Conservation (phyloP, 2,113 vertebrate species). For the Lepidiolamprologus cunningtoni region DNA sequence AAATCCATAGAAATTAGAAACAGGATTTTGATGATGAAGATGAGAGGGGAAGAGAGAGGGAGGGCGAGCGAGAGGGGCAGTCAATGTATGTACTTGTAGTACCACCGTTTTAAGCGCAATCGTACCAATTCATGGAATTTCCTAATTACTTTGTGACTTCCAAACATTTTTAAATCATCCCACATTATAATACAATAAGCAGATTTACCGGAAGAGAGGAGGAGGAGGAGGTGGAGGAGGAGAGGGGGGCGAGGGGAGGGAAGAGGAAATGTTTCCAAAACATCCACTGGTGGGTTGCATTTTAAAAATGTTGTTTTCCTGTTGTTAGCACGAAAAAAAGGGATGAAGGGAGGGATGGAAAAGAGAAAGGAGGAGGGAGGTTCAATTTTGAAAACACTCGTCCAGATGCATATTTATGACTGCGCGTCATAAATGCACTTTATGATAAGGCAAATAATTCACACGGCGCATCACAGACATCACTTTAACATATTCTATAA, state of each 20-base stretch:
- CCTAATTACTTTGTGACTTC: conserved; percentile 62
- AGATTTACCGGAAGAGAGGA: conserved; percentile 45
- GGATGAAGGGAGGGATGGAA: not conserved
- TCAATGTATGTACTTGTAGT: conserved; percentile 35
- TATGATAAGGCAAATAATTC: conserved; percentile 71
- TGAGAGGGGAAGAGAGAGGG: not conserved
- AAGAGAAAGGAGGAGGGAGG: not conserved
- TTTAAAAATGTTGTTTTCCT: conserved; percentile 52
- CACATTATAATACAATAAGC: conserved; percentile 55
- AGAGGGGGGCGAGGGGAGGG: not conserved
- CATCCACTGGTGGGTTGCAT: conserved; percentile 45
- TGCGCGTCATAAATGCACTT: conserved; percentile 62
- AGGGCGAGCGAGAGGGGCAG: not conserved
- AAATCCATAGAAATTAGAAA: conserved; percentile 74
- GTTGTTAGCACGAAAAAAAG: conserved; percentile 40
- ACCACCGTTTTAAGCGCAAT: conserved; percentile 15
- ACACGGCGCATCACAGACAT: conserved; percentile 53
- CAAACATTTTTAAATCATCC: conserved; percentile 51
- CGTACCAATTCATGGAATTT: conserved; percentile 40
- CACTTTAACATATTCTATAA: conserved; percentile 68
- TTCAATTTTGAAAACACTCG: conserved; percentile 62
- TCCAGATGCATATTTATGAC: conserved; percentile 69
- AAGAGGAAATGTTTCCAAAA: conserved; percentile 58
- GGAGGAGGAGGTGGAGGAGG: not conserved
- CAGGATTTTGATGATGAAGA: conserved; percentile 67